These are phyloP conservation scores for Apocheima hispidaria DNA, from an alignment of 2,888 invertebrate species.

Conservation along the genomic window DNA sequence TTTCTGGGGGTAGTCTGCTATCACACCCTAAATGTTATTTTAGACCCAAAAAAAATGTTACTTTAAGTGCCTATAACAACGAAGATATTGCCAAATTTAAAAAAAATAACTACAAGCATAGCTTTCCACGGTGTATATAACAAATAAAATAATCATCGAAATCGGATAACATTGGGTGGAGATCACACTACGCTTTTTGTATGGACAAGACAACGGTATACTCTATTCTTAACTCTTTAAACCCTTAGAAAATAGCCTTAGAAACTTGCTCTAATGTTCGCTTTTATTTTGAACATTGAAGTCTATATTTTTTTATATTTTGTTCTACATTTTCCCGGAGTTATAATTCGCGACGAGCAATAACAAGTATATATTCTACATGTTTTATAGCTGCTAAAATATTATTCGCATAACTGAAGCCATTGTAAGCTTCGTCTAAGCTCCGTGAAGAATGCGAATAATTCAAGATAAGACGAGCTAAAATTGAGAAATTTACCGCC, in stretches of 20 bases:
- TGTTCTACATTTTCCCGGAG: background rate
- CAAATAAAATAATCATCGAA: too few relatives aligned
- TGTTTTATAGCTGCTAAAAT: constrained; percentile 19
- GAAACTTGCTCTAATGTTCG: background rate
- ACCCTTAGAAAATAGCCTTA: too few relatives aligned
- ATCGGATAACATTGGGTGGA: too few relatives aligned
- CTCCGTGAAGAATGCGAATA: constrained; percentile 28
- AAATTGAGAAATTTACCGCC: constrained; percentile 26
- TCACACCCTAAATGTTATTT: too few relatives aligned
- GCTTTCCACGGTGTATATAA: too few relatives aligned
- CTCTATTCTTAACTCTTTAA: too few relatives aligned
- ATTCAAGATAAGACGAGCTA: constrained; percentile 28
- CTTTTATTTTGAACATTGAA: background rate
- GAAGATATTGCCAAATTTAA: too few relatives aligned
- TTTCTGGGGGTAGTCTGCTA: too few relatives aligned
- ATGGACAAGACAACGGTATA: background rate
- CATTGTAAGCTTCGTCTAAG: constrained; percentile 27
- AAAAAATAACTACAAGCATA: too few relatives aligned
- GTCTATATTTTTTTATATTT: too few relatives aligned
- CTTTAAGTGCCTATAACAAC: too few relatives aligned
- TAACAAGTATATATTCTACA: background rate
- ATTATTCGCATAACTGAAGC: constrained; percentile 22
- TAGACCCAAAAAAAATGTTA: too few relatives aligned
- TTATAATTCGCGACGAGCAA: constrained; percentile 1
- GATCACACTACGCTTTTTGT: background rate